Evolutionary conservation across 2,113 vertebrate genomes (phyloP).

Genomic region (Seriola dumerili): DNA sequence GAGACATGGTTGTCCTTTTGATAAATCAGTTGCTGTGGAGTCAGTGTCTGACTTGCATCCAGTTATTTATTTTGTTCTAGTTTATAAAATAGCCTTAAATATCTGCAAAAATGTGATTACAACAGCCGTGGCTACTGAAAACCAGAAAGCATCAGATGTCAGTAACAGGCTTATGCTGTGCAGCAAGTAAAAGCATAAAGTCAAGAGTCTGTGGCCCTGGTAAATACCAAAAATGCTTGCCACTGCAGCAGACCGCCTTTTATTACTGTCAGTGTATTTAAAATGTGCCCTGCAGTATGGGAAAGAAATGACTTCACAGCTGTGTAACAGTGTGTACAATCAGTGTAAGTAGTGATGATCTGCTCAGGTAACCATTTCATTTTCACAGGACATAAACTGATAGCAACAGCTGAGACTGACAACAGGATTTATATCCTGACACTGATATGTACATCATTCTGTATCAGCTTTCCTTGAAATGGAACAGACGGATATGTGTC

Average conservation of each 20-base stretch:
- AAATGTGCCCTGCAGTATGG: slow-evolving; percentile 46
- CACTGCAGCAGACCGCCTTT: slow-evolving; percentile 35
- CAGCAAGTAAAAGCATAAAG: slow-evolving; percentile 22
- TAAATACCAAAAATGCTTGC: slow-evolving; percentile 19
- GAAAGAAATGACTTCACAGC: slow-evolving; percentile 55
- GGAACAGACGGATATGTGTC: slow-evolving; percentile 53
- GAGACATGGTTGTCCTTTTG: slow-evolving; percentile 57
- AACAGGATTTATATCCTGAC: slow-evolving; percentile 72
- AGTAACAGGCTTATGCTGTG: slow-evolving; percentile 6
- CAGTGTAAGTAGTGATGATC: slow-evolving; percentile 60
- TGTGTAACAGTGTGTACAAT: slow-evolving; percentile 58
- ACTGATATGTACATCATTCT: slow-evolving; percentile 68
- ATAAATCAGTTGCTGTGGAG: slow-evolving; percentile 61
- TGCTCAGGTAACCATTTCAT: slow-evolving; percentile 75
- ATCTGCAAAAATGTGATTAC: slow-evolving; percentile 26
- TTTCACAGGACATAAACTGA: slow-evolving; percentile 70
- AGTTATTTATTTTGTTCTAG: slow-evolving; percentile 51
- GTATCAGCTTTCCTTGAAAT: slow-evolving; percentile 62
- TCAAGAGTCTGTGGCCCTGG: slow-evolving; percentile 29
- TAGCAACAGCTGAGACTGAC: slow-evolving; percentile 76
- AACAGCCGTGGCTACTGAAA: neutral
- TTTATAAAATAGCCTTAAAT: slow-evolving; percentile 42
- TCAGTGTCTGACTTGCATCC: slow-evolving; percentile 30
- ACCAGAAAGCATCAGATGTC: slow-evolving; percentile 3
- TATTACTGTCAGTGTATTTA: slow-evolving; percentile 51